Conservation (phyloP, 2,797 vertebrate genomes). For the Pantherophis alleghaniensis region DNA sequence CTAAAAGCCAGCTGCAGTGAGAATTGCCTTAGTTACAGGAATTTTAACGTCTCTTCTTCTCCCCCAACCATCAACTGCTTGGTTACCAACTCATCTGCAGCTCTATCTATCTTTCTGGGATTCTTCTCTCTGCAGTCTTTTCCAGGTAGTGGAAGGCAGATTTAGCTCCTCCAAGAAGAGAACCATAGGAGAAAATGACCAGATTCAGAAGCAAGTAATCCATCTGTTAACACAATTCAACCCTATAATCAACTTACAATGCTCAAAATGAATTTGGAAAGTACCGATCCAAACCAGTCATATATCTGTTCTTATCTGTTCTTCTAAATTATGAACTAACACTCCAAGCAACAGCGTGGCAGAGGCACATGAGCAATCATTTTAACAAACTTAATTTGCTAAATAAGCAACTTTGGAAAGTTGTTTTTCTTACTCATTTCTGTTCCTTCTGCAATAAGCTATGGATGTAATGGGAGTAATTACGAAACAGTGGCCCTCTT, state of each 20-base stretch:
- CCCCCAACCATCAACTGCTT: not conserved
- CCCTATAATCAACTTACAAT: not conserved
- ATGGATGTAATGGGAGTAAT: conserved; percentile 49
- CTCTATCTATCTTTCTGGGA: not conserved
- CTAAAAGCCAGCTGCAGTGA: not conserved
- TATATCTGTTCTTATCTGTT: not conserved
- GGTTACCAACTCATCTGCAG: not conserved
- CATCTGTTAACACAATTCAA: not conserved
- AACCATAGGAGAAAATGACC: not conserved
- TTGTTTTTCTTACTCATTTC: not conserved
- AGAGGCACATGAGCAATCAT: not conserved
- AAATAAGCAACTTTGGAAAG: not conserved
- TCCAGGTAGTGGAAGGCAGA: not conserved
- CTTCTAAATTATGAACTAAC: not conserved
- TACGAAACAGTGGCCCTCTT: conserved; percentile 21
- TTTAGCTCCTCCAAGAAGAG: not conserved
- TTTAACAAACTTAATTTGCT: not conserved
- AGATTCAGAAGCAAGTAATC: not conserved
- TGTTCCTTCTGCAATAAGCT: conserved; percentile 3
- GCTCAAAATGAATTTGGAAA: not conserved
- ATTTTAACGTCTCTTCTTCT: too few relatives aligned
- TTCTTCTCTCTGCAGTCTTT: not conserved
- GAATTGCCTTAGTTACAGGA: not conserved
- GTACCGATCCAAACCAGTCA: not conserved
- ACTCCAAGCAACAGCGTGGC: not conserved